Evolutionary conservation across 2,113 vertebrate genomes (phyloP), one percentile per base, ranked within the genome.

Genomic region (Urocynchramus pylzowi): DNA sequence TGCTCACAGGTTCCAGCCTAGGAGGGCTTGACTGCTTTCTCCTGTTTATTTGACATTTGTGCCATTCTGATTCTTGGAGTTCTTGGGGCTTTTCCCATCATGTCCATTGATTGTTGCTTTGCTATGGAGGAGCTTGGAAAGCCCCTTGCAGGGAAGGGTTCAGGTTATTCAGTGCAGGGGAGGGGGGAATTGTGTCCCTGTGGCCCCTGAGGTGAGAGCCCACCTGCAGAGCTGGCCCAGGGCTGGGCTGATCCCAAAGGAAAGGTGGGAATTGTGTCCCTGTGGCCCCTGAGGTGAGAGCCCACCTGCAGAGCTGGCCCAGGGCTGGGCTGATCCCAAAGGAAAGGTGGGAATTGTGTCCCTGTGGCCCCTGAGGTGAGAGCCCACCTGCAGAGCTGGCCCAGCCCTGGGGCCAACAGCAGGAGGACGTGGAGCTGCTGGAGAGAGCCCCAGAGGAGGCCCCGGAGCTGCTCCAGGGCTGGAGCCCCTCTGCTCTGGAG

Each of bases 1-100:
- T 5, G 3, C 0, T 16, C 16, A 0, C 6, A 5, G 6, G n/a
- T 2, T 3, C 44, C 7, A 10, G 20, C 16, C 67, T 31, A 11
- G 15, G 53, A 31, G 44, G 8, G 17, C 50, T 56, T 42, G 6
- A 1, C 27, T 84, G 50, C 9, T 33, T 30, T 16, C 16, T 42
- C 10, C 13, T 33, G 33, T 15, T 59, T 6, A 7, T 37, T 63
- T 80, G 73, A 13, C 4, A 3, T 39, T 64, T 69, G 22, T 17
- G 1, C 16, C 31, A 1, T 50, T 60, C 45, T 31, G 2, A 11
- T 26, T 74, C 30, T 28, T 27, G 35, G 35, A 12, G 27, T 13
- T 27, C 16, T 23, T 75, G 54, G 14, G 6, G 0, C 1, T 44
- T 49, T 59, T 18, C 16, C 15, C 20, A 2, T 26, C 2, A 0